These are phyloP conservation scores for Aspidoscelis tigris DNA, from an alignment of 2,113 vertebrate species.

Conservation along the genomic window DNA sequence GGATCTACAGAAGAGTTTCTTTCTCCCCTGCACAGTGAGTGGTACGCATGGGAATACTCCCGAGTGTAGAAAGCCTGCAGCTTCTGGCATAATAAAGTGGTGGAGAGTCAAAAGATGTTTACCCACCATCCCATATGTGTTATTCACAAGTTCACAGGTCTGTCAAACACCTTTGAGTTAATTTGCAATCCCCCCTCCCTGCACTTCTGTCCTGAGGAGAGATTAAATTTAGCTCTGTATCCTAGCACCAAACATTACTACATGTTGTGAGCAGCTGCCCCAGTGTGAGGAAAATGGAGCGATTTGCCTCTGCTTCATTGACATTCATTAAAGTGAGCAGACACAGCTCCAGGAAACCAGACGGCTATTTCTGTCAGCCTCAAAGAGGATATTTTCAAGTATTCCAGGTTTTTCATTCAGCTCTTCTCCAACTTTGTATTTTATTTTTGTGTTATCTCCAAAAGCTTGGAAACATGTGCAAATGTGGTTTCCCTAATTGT, in stretches of 20 bases:
- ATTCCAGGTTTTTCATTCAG: constrained; percentile 37
- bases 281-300: constrained; percentile 39
- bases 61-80: background rate
- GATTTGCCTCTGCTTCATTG: constrained; percentile 24
- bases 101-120: constrained; percentile 15
- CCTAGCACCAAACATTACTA: constrained; percentile 19
- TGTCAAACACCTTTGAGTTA: constrained; percentile 15
- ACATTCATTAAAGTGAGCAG: constrained; percentile 34
- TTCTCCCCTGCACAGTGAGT: background rate
- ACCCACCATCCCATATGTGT: constrained; percentile 7
- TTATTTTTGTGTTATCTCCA: constrained; percentile 21
- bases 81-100: constrained; percentile 19
- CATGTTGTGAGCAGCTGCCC: constrained; percentile 15
- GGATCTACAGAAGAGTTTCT: background rate
- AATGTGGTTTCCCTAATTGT: background rate
- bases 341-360: constrained; percentile 42
- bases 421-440: constrained; percentile 20
- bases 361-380: constrained; percentile 39
- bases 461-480: constrained; percentile 30
- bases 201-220: background rate
- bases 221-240: background rate
- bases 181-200: constrained; percentile 33
- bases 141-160: constrained; percentile 10
- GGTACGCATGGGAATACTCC: constrained; percentile 1
- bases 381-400: constrained; percentile 35